Conservation (phyloP, 2,113 vertebrate genomes). For the Meriones unguiculatus region DNA sequence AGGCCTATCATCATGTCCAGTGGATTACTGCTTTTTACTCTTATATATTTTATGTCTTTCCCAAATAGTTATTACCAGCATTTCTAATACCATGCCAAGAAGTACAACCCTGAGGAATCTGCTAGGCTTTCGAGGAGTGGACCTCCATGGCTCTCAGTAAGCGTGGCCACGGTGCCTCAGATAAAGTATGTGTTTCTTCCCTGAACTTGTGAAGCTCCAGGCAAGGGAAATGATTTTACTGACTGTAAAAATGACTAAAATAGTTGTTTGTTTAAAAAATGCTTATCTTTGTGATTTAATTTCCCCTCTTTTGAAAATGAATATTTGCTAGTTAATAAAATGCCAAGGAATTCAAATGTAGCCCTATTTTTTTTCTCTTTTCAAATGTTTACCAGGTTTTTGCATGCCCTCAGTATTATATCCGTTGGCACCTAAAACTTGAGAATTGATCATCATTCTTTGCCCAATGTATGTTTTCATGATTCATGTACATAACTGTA, state of each 20-base stretch:
- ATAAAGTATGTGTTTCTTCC: background rate
- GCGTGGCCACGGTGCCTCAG: background rate
- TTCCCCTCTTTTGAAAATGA: conserved; percentile 51
- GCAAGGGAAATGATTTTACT: background rate
- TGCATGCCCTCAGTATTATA: background rate
- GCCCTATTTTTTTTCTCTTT: conserved; percentile 24
- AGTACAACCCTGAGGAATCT: background rate
- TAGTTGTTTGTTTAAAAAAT: background rate
- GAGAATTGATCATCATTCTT: background rate
- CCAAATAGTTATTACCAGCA: conserved; percentile 46
- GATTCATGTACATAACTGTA: background rate
- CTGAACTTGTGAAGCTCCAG: background rate
- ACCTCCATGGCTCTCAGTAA: background rate
- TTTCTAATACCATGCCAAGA: conserved; percentile 8
- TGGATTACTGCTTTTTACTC: conserved; percentile 54
- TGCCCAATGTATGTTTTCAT: background rate
- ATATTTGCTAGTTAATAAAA: conserved; percentile 20
- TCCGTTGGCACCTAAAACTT: conserved; percentile 1
- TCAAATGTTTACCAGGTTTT: conserved; percentile 40
- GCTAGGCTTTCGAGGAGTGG: background rate
- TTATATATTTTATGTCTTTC: conserved; percentile 50
- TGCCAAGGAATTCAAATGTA: conserved; percentile 16
- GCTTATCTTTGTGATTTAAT: background rate
- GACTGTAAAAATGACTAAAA: background rate
- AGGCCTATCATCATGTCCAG: conserved; percentile 62